Base-by-base conservation (phyloP, 2,888 invertebrate species). In the Hedychridium roseum region DNA sequence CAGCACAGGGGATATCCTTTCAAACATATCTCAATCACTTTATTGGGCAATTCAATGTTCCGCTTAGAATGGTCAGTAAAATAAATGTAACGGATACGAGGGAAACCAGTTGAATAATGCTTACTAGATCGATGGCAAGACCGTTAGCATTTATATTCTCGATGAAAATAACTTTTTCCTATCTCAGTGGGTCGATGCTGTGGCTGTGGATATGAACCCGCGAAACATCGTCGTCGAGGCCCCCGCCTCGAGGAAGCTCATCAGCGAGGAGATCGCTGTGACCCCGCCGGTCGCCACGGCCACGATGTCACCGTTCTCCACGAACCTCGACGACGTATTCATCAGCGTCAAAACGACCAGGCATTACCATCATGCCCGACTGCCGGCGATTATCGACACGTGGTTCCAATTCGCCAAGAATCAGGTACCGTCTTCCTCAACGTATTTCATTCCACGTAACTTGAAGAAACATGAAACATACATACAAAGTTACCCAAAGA, bases 281-380 rank as follows among this genome's bases (percentile, higher is more conserved):
- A 73, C 75, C 21, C 71, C 73, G 14, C 68, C 76, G 54, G 66
- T 74, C 42, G 76, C 79, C 42, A 81, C 81, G 11, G 81, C 81
- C 41, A 82, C 81, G 20, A 76, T 80, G 63, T 79, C 83, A 64
- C 85, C 87, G 49, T 85, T 85, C 52, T 85, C 87, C 58, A 88
- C 90, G 60, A 86, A 85, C 65, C 81, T 94, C 67, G 86, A 91
- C 80, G 94, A 96, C 81, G 85, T 97, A 72, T 96, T 95, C 81
- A 92, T 97, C 79, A 93, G 93, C 82, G 94, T 97, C 44, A 97
- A 97, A 83, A 96, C 97, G 55, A 92, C 96, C 45, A 88, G 88
- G 78, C 87, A 88, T 80, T 94, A 92, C 81, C 94, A 97, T 79
- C 82, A 86, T 60, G 87, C 88, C 40, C 86, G 97, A 68, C 80